phyloP scores from a whole-genome alignment of 2,888 invertebrate species.

The Meteorus cinctellus region DNA sequence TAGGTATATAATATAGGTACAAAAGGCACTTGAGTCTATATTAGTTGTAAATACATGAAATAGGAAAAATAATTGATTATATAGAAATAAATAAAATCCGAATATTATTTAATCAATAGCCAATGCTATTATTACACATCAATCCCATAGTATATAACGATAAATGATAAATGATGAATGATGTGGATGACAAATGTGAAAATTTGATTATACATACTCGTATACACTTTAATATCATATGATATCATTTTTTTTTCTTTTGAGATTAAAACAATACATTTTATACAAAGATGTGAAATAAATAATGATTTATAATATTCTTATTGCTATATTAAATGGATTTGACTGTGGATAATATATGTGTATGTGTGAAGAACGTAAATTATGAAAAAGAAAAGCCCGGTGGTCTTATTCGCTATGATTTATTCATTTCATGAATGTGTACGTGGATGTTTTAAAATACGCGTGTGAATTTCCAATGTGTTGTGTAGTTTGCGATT shows the following conservation, averaged over 20 bases:
- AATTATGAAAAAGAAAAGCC: neutral
- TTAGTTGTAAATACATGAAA: neutral
- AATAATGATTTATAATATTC: conserved; percentile 3
- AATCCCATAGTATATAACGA: neutral
- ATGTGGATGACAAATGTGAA: neutral
- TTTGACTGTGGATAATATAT: conserved; percentile 1
- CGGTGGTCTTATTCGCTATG: neutral
- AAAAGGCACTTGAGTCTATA: conserved; percentile 1
- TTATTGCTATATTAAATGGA: neutral
- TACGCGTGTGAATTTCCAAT: neutral
- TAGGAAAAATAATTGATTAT: neutral
- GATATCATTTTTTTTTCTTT: neutral
- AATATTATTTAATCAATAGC: neutral
- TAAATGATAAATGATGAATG: neutral
- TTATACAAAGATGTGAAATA: conserved; percentile 6
- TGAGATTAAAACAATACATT: neutral
- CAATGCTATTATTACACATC: neutral
- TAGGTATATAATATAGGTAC: neutral
- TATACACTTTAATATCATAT: neutral
- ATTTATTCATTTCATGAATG: neutral
- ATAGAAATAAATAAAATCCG: conserved; percentile 5
- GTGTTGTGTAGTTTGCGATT: neutral
- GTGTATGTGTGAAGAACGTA: neutral
- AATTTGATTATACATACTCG: neutral
- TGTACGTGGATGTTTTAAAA: neutral